These are phyloP conservation scores for Wasmannia auropunctata DNA, from an alignment of 1,140 invertebrate genomes.

Conservation along the genomic window DNA sequence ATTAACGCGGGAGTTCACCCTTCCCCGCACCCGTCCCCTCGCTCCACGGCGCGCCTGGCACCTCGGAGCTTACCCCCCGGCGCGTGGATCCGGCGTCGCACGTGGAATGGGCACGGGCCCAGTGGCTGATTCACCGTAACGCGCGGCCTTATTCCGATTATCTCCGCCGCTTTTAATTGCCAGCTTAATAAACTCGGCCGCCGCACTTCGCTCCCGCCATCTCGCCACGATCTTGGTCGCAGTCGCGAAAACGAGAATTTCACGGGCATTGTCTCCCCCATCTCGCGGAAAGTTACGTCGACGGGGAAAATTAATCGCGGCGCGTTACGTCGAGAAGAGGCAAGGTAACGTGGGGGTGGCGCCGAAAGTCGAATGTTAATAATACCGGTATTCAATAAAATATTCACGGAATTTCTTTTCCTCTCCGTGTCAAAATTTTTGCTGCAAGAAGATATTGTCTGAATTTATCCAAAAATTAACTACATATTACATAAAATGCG, in stretches of 20 bases:
- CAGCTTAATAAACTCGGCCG: conserved; percentile 66
- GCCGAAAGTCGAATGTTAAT: conserved; percentile 8
- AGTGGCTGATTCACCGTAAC: conserved; percentile 47
- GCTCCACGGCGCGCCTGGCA: background rate
- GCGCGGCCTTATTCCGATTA: conserved; percentile 66
- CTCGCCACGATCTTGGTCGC: conserved; percentile 31
- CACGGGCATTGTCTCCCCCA: conserved; percentile 44
- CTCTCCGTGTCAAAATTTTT: background rate
- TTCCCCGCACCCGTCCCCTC: background rate
- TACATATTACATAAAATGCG: no score
- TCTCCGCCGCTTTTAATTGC: conserved; percentile 71
- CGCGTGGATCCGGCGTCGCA: background rate
- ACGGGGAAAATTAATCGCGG: conserved; percentile 30
- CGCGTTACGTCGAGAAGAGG: background rate
- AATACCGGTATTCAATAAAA: background rate
- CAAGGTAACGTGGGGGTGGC: background rate
- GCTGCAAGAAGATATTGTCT: background rate
- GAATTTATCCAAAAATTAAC: background rate
- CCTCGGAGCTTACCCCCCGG: background rate
- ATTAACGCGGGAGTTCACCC: conserved; percentile 69
- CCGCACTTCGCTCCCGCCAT: conserved; percentile 40
- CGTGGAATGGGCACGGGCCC: conserved; percentile 21
- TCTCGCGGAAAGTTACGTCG: conserved; percentile 38
- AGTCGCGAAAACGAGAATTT: conserved; percentile 40
- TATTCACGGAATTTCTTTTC: background rate